Conservation (phyloP, 2,888 invertebrate genomes). For the Oxystoma pomonae region DNA sequence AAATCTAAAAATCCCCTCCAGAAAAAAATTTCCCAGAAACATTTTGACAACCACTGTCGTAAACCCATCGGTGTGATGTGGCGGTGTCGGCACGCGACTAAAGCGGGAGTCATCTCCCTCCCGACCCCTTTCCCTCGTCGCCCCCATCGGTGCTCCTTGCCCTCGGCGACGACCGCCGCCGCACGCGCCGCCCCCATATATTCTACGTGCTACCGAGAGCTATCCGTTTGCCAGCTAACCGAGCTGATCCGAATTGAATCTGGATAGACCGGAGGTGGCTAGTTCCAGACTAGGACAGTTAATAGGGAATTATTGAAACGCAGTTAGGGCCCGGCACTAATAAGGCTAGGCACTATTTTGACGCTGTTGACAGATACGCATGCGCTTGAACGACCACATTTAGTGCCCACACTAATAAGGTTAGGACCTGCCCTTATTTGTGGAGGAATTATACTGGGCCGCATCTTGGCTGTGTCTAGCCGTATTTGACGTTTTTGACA, state of each 20-base stretch:
- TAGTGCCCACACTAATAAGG: no score
- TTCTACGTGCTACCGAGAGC: slow-evolving; percentile 21
- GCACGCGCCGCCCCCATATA: slow-evolving; percentile 41
- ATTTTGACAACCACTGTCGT: slow-evolving; percentile 35
- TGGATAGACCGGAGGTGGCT: not conserved
- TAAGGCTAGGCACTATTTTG: no score
- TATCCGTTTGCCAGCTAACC: not conserved
- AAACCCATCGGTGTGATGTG: slow-evolving; percentile 43
- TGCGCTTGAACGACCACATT: no score
- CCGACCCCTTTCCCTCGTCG: slow-evolving; percentile 36
- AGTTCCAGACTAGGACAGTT: no score
- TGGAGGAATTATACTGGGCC: no score
- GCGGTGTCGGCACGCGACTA: slow-evolving; percentile 51
- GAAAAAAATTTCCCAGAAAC: slow-evolving; percentile 25
- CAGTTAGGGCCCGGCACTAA: no score
- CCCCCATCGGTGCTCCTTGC: slow-evolving; percentile 28
- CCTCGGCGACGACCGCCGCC: slow-evolving; percentile 39
- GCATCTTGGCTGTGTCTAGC: no score
- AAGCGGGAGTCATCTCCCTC: slow-evolving; percentile 41
- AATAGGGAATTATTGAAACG: no score
- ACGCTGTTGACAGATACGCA: no score
- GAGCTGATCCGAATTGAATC: not conserved
- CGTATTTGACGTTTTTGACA: no score
- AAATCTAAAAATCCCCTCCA: no score
- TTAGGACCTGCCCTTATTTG: no score